phyloP scores from a whole-genome alignment of 2,113 vertebrate genomes.

The Proteles cristata region DNA sequence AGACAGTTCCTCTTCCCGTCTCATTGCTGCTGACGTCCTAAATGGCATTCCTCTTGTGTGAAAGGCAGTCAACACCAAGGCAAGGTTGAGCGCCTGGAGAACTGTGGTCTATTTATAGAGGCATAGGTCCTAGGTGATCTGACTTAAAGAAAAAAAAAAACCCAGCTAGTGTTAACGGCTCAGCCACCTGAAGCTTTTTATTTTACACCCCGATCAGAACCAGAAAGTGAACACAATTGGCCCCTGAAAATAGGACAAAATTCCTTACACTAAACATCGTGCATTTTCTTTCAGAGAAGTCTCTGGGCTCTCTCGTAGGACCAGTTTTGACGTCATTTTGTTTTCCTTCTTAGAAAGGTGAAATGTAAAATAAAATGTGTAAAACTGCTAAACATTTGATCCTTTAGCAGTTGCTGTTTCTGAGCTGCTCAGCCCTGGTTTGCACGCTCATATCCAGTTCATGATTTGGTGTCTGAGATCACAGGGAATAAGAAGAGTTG shows the following conservation, averaged over 20 bases:
- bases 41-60: no score
- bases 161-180: neutral
- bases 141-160: neutral
- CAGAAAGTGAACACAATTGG: neutral
- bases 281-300: neutral
- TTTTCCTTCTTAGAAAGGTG: neutral
- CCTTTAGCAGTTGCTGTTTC: neutral
- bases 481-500: accelerated
- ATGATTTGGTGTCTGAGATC: neutral
- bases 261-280: neutral
- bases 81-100: accelerated
- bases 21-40: neutral
- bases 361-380: neutral
- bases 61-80: accelerated
- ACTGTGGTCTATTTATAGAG: neutral
- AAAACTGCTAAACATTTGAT: neutral
- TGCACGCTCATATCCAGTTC: accelerated
- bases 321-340: neutral
- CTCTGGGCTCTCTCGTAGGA: neutral
- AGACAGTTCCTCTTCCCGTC: neutral
- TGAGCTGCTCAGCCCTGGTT: neutral
- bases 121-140: neutral
- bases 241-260: neutral
- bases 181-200: neutral
- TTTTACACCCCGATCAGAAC: neutral